Percentiles rank a stretch among this genome's conserved stretches.
These are phyloP conservation scores for Pheosia gnoma DNA, from an alignment of 2,888 invertebrate species.

Conservation along the genomic window DNA sequence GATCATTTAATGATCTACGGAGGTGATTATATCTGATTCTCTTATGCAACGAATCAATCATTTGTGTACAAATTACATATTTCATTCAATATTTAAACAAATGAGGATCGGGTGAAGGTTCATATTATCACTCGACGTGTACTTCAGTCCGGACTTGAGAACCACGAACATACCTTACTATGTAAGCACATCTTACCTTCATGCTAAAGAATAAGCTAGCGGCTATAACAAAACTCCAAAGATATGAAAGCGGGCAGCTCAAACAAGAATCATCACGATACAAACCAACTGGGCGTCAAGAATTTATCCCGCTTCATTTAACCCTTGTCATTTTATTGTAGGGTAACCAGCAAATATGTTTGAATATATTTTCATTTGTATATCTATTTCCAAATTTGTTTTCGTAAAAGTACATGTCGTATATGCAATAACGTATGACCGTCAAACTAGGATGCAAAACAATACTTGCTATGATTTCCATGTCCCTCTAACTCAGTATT, in stretches of 20 bases:
- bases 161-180: constrained; percentile 6
- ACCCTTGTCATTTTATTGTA: constrained; percentile 6
- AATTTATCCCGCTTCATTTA: constrained; percentile 3
- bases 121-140: neutral
- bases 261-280: neutral
- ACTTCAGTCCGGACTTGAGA: neutral
- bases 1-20: no score
- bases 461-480: no score
- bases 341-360: neutral
- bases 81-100: no score
- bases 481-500: neutral
- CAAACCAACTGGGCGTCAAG: constrained; percentile 6
- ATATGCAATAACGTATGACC: no score
- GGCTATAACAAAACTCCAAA: neutral
- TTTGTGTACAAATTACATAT: no score
- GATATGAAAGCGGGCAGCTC: neutral
- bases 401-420: no score
- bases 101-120: no score
- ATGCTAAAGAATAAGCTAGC: neutral
- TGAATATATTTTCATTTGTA: neutral
- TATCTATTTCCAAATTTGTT: neutral
- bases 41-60: no score
- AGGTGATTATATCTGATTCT: no score
- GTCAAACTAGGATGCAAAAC: no score
- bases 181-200: neutral